Base-by-base conservation (phyloP, 37 sponge, comb jelly and placozoan genomes). In the Halisarca cf. caerulea region DNA sequence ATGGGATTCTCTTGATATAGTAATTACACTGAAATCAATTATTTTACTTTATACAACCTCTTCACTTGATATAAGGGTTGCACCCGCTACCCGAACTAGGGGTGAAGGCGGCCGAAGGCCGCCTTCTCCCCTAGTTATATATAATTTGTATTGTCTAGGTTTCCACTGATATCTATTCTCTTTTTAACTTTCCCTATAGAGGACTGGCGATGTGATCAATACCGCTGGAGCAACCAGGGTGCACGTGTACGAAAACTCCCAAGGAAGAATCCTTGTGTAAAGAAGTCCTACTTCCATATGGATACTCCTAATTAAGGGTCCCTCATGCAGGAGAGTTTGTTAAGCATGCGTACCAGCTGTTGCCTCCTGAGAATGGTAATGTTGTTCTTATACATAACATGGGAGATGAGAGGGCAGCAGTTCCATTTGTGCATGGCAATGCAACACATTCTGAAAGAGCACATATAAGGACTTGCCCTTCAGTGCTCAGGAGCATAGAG, bases 311-410 rank as follows among this genome's bases (percentile, higher is more conserved):
- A 74, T n/a, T n/a, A n/a, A n/a, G n/a, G n/a, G n/a, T n/a, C n/a
- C n/a, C n/a, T n/a, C n/a, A n/a, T n/a, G n/a, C n/a, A 25, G 35
- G 45, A 35, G 45, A 40, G 44, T 74, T 74, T 42, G 45, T 40
- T 14, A 81, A 80, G 78, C 73, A 86, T 85, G 82, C 68, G 15
- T 85, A 82, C 58, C 78, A 85, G 78, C 83, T 90, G 30, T 30
- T 88, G 51, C 73, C 80, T 37, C 54, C 57, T 18, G 35, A 61
- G 4, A 41, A 8, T 82, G 77, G 75, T 66, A 66, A 66, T 53
- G 44, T 80, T 17, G 87, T 87, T 7, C 42, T 87, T 21, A 25
- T 87, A 34, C 87, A 87, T 39, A 81, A 87, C 71, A 17, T 87
- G 39, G 81, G 87, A 51, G 82, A 87, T 87, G 87, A 87, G 55